Percentiles rank a stretch among this genome's conserved stretches.
These are phyloP conservation scores for Mythimna lalbum DNA, from an alignment of 2,888 invertebrate species.

Conservation along the genomic window DNA sequence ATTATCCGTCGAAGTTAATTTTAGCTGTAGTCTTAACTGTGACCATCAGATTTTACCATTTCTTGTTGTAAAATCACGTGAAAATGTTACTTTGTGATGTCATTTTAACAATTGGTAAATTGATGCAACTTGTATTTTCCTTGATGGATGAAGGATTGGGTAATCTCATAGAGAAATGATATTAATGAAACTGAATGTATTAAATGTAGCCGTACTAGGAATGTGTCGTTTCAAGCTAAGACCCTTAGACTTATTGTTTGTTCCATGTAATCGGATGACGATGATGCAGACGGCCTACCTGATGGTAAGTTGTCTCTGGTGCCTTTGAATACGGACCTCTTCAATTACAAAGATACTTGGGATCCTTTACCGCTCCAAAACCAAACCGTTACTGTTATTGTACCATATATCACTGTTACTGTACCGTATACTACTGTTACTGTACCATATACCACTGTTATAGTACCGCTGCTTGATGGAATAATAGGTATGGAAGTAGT, in stretches of 20 bases:
- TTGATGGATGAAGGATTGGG: too few species aligned
- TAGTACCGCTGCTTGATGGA: too few species aligned
- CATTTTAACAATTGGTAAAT: too few species aligned
- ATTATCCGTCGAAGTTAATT: too few species aligned
- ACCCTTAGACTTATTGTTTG: not conserved
- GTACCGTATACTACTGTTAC: not conserved
- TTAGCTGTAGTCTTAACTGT: too few species aligned
- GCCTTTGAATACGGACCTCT: not conserved
- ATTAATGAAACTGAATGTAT: too few species aligned
- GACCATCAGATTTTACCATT: too few species aligned
- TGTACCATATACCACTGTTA: too few species aligned
- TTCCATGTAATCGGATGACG: conserved; percentile 4
- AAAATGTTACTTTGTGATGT: too few species aligned
- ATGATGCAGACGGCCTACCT: conserved; percentile 7
- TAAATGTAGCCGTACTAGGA: not conserved
- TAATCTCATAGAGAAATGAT: too few species aligned
- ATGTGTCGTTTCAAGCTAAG: not conserved
- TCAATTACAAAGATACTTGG: conserved; percentile 1
- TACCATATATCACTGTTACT: not conserved
- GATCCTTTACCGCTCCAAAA: not conserved
- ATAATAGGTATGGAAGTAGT: not conserved
- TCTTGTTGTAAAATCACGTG: too few species aligned
- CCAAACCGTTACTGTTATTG: not conserved
- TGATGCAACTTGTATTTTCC: too few species aligned
- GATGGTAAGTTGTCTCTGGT: conserved; percentile 8